Evolutionary conservation across 2,888 invertebrate species (phyloP), one percentile per base, ranked within the genome.

Genomic region (Heliconius ethilla): DNA sequence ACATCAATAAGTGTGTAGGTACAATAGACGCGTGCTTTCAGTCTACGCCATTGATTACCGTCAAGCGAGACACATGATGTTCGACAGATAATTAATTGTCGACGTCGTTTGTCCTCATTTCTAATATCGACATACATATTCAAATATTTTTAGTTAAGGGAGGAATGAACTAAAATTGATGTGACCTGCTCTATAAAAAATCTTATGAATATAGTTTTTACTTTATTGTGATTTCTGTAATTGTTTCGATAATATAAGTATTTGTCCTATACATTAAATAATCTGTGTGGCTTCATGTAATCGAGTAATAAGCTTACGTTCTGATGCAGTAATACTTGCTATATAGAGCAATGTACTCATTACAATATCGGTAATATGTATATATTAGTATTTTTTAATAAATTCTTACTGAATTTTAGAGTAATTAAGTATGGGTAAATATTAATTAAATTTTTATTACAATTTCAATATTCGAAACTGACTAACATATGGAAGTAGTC

Each of bases 51-150:
- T 83, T 83, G 82, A 83, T 84, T 84, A 81, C 82, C 62, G 79
- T 80, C 83, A 81, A 79, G 80, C 78, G 80, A 81, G 79, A 78
- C 76, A 73, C 78, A 79, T 78, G 80, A 80, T 78, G 81, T 78
- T 79, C 75, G 82, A 79, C 81, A 80, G 67, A 77, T 81, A 83
- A 84, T 83, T 83, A 81, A 84, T 82, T 82, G 78, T 51, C 18
- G 18, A 51, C 6, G 18, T 51, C 18, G 45, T 51, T 79, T 75
- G 79, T 78, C 76, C 77, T 81, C 70, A 67, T 75, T 81, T 66
- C 65, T 69, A 62, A 75, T 75, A 81, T 75, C 59, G 33, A 78
- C 22, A 62, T 70, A 40, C 18, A 40, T 40, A 27, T 40, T 69
- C 40, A 69, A 22, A 33, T 63, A 40, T 74, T 74, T 69, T 69